These are phyloP conservation scores for Craseonycteris thonglongyai DNA, from an alignment of 2,113 vertebrate genomes.

Conservation along the genomic window DNA sequence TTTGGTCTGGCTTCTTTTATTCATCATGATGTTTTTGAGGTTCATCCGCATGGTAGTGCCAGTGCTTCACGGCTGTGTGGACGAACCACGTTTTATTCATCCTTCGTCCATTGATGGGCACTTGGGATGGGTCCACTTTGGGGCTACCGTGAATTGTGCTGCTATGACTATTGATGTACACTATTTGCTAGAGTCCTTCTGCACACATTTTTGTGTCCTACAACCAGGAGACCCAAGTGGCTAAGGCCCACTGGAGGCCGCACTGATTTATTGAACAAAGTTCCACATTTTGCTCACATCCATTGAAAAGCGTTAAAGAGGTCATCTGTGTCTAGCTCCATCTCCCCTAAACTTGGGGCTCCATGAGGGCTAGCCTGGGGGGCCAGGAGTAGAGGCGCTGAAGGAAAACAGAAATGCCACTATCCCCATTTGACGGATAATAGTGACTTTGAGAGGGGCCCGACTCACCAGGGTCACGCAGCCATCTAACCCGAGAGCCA, in stretches of 20 bases:
- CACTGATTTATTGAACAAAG: background rate
- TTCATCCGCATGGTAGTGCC: accelerated
- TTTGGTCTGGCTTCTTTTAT: background rate
- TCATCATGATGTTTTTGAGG: accelerated
- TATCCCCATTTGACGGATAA: background rate
- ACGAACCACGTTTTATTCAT: accelerated
- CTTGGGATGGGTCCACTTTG: background rate
- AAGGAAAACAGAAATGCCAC: background rate
- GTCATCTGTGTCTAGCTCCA: background rate
- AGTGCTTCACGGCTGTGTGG: accelerated
- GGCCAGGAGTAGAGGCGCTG: too few species aligned
- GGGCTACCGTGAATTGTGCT: background rate
- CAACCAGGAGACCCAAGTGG: background rate
- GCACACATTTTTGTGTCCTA: background rate
- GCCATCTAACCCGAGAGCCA: background rate
- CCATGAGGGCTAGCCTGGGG: background rate
- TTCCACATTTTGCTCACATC: background rate
- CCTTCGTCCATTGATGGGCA: accelerated
- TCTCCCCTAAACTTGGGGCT: background rate
- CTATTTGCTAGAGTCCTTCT: background rate
- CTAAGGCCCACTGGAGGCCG: background rate
- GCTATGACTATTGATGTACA: background rate
- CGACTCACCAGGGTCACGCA: background rate
- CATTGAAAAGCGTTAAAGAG: background rate
- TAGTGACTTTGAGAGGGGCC: background rate